Percentiles rank a stretch among this genome's conserved stretches.
These are phyloP conservation scores for Chironomus riparius DNA, from an alignment of 2,888 invertebrate species.

Conservation along the genomic window DNA sequence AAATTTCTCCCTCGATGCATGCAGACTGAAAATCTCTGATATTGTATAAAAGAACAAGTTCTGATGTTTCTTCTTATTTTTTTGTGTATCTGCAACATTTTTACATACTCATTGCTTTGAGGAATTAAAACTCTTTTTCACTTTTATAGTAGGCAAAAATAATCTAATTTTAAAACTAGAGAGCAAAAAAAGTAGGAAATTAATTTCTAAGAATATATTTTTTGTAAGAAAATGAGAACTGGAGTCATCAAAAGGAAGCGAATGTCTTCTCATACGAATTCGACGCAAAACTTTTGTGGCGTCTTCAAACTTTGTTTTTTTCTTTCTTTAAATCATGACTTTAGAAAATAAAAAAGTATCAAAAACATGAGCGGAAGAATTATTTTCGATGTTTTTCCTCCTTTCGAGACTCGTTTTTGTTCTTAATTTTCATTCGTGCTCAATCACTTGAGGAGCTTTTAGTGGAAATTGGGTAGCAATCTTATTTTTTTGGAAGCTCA, in stretches of 20 bases:
- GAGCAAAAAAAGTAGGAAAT: too few relatives aligned
- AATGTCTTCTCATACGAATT: too few relatives aligned
- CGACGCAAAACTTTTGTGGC: slow-evolving; percentile 21
- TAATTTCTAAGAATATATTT: not conserved
- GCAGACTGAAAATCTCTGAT: not conserved
- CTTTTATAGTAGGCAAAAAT: not conserved
- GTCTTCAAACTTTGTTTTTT: slow-evolving; percentile 9
- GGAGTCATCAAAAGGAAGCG: too few relatives aligned
- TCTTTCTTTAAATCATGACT: not conserved
- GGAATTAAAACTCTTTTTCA: not conserved
- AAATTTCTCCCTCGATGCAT: not conserved
- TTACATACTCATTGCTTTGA: not conserved
- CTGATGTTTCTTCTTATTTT: not conserved
- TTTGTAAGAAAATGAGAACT: not conserved
- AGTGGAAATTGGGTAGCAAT: too few relatives aligned
- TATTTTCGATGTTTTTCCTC: slow-evolving; percentile 18
- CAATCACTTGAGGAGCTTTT: too few relatives aligned
- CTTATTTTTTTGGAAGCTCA: too few relatives aligned
- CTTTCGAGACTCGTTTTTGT: not conserved
- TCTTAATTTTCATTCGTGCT: too few relatives aligned
- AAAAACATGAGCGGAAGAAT: slow-evolving; percentile 13
- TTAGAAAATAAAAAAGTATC: not conserved
- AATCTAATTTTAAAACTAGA: too few relatives aligned
- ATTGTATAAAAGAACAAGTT: not conserved
- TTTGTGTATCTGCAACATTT: not conserved